Conservation (phyloP, 2,113 vertebrate species). For the Caracal caracal region DNA sequence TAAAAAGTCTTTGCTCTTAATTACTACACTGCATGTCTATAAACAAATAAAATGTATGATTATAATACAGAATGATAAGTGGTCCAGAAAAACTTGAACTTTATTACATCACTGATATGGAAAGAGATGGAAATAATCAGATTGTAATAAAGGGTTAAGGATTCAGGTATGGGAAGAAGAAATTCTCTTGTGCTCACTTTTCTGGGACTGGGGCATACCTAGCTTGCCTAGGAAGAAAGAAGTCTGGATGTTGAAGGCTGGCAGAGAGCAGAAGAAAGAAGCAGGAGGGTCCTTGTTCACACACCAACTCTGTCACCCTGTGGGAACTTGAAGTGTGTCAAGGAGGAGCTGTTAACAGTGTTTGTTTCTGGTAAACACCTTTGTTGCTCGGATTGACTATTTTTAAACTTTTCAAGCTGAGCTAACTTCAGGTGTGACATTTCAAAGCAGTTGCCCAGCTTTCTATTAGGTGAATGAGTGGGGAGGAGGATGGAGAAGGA, state of each 20-base stretch:
- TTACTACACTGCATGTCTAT: neutral
- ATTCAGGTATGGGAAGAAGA: neutral
- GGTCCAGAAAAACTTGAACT: neutral
- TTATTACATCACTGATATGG: neutral
- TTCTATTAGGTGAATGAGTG: neutral
- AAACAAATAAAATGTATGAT: neutral
- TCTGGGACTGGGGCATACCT: too few species aligned
- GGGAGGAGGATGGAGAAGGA: neutral
- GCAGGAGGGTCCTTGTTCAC: constrained; percentile 48
- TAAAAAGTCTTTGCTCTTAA: neutral
- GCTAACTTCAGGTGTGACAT: constrained; percentile 75
- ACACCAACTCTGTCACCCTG: constrained; percentile 25
- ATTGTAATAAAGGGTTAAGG: neutral
- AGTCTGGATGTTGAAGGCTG: neutral
- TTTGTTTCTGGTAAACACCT: constrained; percentile 71
- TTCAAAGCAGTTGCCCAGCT: constrained; percentile 56
- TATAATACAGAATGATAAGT: neutral
- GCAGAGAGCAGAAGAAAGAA: neutral
- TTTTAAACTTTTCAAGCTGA: constrained; percentile 76
- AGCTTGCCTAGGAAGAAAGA: neutral
- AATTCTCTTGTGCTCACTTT: neutral
- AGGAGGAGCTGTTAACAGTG: constrained; percentile 60
- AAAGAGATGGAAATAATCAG: neutral
- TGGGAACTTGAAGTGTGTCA: constrained; percentile 15
- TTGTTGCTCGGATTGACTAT: constrained; percentile 66